Percentiles rank a stretch among this genome's conserved stretches.
phyloP scores from a whole-genome alignment of 2,888 invertebrate genomes.

The Labia minor region DNA sequence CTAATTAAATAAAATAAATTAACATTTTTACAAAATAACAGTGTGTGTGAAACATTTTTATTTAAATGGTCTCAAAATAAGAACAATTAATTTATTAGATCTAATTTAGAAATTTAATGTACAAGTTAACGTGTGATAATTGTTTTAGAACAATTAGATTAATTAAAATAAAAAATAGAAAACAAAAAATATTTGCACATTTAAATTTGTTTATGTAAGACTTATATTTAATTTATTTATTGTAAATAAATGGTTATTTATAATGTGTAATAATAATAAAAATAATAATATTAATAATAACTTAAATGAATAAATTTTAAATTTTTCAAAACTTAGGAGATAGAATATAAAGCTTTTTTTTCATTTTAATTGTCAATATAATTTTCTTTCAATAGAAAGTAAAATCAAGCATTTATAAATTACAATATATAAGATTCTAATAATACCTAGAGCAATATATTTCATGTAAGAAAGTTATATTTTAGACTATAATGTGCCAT shows the following conservation, averaged over 20 bases:
- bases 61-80: too few species aligned
- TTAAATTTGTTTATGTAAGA: background rate
- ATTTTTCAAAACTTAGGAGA: too few species aligned
- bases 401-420: background rate
- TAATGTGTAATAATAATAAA: background rate
- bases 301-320: background rate
- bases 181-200: background rate
- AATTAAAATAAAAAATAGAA: background rate
- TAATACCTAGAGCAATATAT: background rate
- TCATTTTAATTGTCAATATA: background rate
- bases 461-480: background rate
- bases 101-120: slow-evolving; percentile 7
- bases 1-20: slow-evolving; percentile 3
- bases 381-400: background rate
- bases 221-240: background rate
- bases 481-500: background rate
- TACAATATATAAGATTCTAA: background rate
- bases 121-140: slow-evolving; percentile 3
- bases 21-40: background rate
- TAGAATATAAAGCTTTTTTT: background rate
- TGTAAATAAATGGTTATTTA: background rate
- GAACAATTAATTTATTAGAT: background rate
- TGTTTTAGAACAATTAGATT: background rate
- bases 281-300: background rate
- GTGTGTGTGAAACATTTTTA: background rate